Conservation (phyloP, 2,797 vertebrate genomes). For the Eidolon dupreanum region DNA sequence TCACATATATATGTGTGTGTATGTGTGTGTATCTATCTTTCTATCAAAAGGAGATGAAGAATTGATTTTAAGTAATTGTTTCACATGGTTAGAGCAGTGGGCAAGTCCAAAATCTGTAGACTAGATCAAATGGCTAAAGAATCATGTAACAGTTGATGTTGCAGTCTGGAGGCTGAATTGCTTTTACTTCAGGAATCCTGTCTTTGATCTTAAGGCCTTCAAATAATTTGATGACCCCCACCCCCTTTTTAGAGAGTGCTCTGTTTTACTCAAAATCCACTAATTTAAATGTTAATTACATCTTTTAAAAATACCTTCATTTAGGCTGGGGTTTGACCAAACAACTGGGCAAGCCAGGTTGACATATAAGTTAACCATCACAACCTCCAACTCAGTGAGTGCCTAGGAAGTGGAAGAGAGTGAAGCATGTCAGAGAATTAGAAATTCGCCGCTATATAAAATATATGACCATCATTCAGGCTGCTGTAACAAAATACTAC, state of each 20-base stretch:
- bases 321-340: not conserved
- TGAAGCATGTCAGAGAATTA: not conserved
- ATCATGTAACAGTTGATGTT: not conserved
- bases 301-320: not conserved
- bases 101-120: not conserved
- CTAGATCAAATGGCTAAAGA: not conserved
- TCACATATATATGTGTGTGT: not conserved
- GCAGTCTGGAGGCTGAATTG: not conserved
- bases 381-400: not conserved
- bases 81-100: not conserved
- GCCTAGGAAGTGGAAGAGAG: not conserved
- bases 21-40: not conserved
- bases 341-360: not conserved
- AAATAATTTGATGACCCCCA: not conserved
- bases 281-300: not conserved
- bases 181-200: not conserved
- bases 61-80: not conserved
- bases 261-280: not conserved
- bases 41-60: not conserved
- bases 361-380: not conserved
- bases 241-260: not conserved
- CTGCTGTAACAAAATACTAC: not conserved
- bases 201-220: not conserved
- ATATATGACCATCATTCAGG: not conserved
- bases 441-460: not conserved